These are phyloP conservation scores for Trileptium ribeirensis DNA, from an alignment of 2,888 invertebrate genomes.

Conservation along the genomic window DNA sequence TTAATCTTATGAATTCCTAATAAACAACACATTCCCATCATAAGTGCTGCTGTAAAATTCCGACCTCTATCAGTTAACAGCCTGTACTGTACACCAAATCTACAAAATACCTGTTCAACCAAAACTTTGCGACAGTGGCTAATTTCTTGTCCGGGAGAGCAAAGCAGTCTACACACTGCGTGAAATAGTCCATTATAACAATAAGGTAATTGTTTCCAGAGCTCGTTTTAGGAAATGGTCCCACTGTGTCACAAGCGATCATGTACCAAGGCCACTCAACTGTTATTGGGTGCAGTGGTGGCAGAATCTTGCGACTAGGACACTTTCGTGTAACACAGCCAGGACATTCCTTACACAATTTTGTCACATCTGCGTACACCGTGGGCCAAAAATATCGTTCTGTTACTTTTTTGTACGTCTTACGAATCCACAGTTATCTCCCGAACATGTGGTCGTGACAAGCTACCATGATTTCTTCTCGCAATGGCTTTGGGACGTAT, in stretches of 20 bases:
- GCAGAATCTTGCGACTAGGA: neutral
- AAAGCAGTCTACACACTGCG: slow-evolving; percentile 36
- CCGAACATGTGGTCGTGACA: too few relatives aligned
- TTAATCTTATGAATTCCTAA: neutral
- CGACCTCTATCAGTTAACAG: neutral
- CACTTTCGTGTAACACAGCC: neutral
- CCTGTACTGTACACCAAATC: neutral
- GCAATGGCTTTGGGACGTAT: too few relatives aligned
- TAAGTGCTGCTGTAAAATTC: neutral
- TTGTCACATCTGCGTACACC: too few relatives aligned
- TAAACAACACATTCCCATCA: neutral
- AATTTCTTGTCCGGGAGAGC: slow-evolving; percentile 43
- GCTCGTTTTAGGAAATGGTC: slow-evolving; percentile 33
- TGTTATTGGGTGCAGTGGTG: neutral
- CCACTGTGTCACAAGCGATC: slow-evolving; percentile 15
- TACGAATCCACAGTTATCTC: too few relatives aligned
- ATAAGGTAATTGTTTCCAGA: slow-evolving; percentile 36
- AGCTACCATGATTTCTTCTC: too few relatives aligned
- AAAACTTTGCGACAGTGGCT: too few relatives aligned
- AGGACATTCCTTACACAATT: too few relatives aligned
- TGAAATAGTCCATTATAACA: slow-evolving; percentile 32
- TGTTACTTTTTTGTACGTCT: too few relatives aligned
- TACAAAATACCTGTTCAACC: neutral
- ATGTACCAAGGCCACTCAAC: neutral
- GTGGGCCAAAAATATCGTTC: too few relatives aligned